Percentiles rank a stretch among this genome's conserved stretches.
These are phyloP conservation scores for Rhincodon typus DNA, from an alignment of 2,797 vertebrate species.

Conservation along the genomic window DNA sequence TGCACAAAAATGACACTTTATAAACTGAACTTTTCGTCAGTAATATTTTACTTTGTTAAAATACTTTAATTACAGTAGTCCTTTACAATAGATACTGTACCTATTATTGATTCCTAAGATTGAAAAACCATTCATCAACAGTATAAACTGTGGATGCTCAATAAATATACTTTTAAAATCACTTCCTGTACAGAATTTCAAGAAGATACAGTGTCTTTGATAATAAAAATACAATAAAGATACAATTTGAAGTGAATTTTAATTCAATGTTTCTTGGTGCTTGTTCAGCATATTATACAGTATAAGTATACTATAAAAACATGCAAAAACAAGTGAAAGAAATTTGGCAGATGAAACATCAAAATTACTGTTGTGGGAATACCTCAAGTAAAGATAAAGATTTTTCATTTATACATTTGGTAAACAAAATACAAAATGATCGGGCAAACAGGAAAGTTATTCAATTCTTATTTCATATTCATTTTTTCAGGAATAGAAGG, in stretches of 20 bases:
- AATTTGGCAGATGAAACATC: neutral
- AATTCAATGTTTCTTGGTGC: neutral
- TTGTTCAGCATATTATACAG: neutral
- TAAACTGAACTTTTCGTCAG: neutral
- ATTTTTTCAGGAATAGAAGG: neutral
- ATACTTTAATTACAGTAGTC: neutral
- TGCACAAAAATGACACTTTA: neutral
- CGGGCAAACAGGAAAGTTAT: neutral
- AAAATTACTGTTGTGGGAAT: neutral
- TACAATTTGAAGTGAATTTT: neutral
- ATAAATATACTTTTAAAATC: neutral
- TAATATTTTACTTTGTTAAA: neutral
- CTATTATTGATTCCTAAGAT: neutral
- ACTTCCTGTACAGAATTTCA: neutral
- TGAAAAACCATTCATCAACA: neutral
- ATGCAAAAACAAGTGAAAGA: neutral
- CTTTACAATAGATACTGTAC: neutral
- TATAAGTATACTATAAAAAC: neutral
- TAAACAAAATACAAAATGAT: neutral
- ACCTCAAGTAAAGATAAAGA: neutral
- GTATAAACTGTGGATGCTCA: neutral
- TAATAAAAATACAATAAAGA: constrained; percentile 6
- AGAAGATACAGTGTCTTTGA: neutral
- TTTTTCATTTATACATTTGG: neutral
- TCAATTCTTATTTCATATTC: neutral